Base-by-base conservation (phyloP, 2,797 vertebrate species). In the Pempheris klunzingeri region DNA sequence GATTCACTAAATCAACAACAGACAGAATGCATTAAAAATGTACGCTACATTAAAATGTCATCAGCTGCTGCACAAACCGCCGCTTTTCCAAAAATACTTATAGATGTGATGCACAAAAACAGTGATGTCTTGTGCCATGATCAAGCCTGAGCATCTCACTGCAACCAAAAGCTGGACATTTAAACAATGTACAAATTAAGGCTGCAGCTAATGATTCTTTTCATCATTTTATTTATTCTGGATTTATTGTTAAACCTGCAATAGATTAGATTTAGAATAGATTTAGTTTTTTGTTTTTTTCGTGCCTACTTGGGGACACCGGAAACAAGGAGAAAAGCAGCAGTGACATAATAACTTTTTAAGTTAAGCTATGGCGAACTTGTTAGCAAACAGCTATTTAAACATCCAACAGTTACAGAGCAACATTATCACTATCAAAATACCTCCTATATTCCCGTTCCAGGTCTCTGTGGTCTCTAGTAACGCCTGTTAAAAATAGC, bases 1-100 rank as follows among this genome's bases (percentile, higher is more conserved):
- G 20, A 61, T 47, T 39, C 55, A 32, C 57, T 67, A 47, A 78
- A 73, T 78, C 74, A 78, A 39, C 28, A 50, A 39, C 36, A 60
- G 59, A 61, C 63, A 58, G 49, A 74, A 62, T 17, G 17, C 72
- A 72, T 72, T 66, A 58, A 66, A 71, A 71, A 78, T 60, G 32
- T 15, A 63, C 7, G 30, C 50, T 36, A 32, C 67, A 63, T 71
- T 77, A 54, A 69, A 70, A 78, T 61, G 53, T 67, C 46, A 43
- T 41, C 53, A 41, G 72, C 50, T 39, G 52, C 44, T 74, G 61
- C 54, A 52, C 18, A 64, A 80, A 70, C 41, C 38, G 30, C 44
- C 30, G 18, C 12, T 60, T 60, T 13, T 47, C 4, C n/a, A 20
- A 22, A 24, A 76, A 6, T 18, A 49, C 58, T 44, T 46, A 38